phyloP scores from a whole-genome alignment of 1,140 invertebrate species.

The Hypothenemus hampei region DNA sequence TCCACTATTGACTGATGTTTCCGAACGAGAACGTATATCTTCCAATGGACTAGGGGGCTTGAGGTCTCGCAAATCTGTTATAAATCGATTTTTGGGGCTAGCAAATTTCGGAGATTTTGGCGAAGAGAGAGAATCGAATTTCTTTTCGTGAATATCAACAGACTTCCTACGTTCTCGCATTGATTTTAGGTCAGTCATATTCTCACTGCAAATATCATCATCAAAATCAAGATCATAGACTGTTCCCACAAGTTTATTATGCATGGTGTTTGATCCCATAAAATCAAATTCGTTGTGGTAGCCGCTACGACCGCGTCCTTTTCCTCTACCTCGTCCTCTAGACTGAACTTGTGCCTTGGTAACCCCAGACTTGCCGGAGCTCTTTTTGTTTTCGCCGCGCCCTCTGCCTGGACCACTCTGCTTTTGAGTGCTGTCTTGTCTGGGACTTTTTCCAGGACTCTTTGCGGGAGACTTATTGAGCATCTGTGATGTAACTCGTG shows the following conservation, averaged over 20 bases:
- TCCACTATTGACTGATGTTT: conserved; percentile 21
- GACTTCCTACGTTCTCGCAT: conserved; percentile 76
- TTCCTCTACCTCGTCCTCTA: conserved; percentile 64
- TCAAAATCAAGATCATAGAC: conserved; percentile 84
- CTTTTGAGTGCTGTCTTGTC: conserved; percentile 40
- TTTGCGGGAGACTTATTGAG: conserved; percentile 63
- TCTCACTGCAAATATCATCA: conserved; percentile 72
- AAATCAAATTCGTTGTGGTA: conserved; percentile 44
- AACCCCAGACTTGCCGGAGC: conserved; percentile 47
- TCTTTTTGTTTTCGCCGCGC: conserved; percentile 32
- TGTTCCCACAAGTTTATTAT: conserved; percentile 75
- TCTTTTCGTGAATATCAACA: conserved; percentile 63
- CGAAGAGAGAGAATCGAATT: conserved; percentile 53
- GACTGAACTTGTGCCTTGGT: conserved; percentile 53
- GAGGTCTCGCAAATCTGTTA: conserved; percentile 44
- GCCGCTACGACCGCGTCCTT: conserved; percentile 49
- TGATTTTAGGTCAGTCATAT: conserved; percentile 71
- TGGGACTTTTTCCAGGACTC: conserved; percentile 70
- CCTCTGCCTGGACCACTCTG: conserved; percentile 29
- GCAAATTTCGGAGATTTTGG: conserved; percentile 54
- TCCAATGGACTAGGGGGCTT: conserved; percentile 42
- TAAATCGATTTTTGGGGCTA: conserved; percentile 46
- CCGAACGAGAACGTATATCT: conserved; percentile 27
- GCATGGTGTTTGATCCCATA: conserved; percentile 54
- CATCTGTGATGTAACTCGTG: conserved; percentile 55